These are phyloP conservation scores for Mesaphorura yosii DNA, from an alignment of 1,140 invertebrate genomes.

Conservation along the genomic window DNA sequence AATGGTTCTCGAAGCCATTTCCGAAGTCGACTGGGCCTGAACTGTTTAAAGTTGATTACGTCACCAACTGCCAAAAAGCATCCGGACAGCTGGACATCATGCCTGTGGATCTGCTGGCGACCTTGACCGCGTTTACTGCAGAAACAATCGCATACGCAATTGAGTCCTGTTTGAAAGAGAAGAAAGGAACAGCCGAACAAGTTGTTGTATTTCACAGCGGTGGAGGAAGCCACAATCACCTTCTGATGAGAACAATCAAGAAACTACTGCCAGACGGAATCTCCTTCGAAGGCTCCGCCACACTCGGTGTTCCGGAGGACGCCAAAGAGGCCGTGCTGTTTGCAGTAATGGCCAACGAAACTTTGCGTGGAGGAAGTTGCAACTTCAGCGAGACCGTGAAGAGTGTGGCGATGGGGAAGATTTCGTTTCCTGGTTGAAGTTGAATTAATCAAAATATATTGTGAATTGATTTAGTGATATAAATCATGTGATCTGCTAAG, in stretches of 20 bases:
- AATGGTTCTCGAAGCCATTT: slow-evolving; percentile 5
- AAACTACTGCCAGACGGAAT: background rate
- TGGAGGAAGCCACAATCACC: slow-evolving; percentile 9
- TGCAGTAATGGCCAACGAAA: slow-evolving; percentile 16
- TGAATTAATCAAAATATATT: no score
- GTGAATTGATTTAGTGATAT: no score
- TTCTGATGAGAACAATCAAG: background rate
- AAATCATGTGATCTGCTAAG: no score
- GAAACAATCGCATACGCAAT: slow-evolving; percentile 9
- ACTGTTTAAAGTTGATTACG: slow-evolving; percentile 11
- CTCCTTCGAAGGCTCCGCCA: background rate
- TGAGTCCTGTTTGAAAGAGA: background rate
- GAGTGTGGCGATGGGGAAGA: slow-evolving; percentile 15
- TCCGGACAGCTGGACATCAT: background rate
- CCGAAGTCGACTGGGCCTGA: slow-evolving; percentile 18
- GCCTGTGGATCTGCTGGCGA: slow-evolving; percentile 6
- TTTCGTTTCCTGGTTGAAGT: slow-evolving; percentile 7
- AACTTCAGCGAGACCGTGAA: background rate
- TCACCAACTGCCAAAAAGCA: background rate
- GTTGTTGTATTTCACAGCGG: slow-evolving; percentile 9
- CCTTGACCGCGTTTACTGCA: slow-evolving; percentile 11
- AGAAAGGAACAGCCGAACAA: background rate
- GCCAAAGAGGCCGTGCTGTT: slow-evolving; percentile 19
- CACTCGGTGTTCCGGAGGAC: slow-evolving; percentile 9
- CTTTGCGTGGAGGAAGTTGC: background rate